Base-by-base conservation (phyloP, 2,113 vertebrate species). In the cat (Felis catus) region DNA sequence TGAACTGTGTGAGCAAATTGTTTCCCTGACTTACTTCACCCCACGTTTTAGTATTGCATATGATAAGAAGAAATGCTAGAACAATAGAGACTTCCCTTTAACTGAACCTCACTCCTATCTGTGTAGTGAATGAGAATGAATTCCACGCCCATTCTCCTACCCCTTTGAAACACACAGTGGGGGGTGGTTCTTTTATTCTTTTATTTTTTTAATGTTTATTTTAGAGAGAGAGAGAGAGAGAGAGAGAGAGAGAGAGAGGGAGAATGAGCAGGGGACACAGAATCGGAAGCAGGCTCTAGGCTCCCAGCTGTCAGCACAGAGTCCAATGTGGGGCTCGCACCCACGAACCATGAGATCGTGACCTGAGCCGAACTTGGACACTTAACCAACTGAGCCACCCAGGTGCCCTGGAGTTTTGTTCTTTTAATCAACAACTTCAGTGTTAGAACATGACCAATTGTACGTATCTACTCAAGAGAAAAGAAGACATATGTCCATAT, bases 371-470 rank as follows among this genome's bases (percentile, higher is more conserved):
- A 61, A 61, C 19, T 21, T 7, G 21, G 58, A 8, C 19, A 7
- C 58, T 61, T 23, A 61, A 21, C 58, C 18, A 0, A 61, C 58
- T 21, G 19, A 8, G 58, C 58, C 21, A 23, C 58, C 58, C 21
- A 61, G 5, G 58, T 21, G 18, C 36, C 36, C 36, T 36, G 36
- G 36, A 36, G 36, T 36, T 36, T 36, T 70, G 63, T 68, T 74
- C 51, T 23, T 82, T 68, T 8, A 4, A 51, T 61, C 15, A 36
- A 45, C 18, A 6, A 45, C 16, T 4, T 66, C 4, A 1, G 1
- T 53, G 18, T 91, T 70, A 23, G 0, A 21, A 39, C 3, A 4
- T 11, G 10, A 39, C 25, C 14, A 0, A 15, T 25, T 0, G 0
- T 51, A 8, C 41, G 0, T 6, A 11, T 12, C 13, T 21, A n/a